A percentile compares a stretch with the other conserved stretches of the same genome.
These are phyloP conservation scores for Ruditapes philippinarum DNA, from an alignment of 1,140 invertebrate species.

Conservation along the genomic window DNA sequence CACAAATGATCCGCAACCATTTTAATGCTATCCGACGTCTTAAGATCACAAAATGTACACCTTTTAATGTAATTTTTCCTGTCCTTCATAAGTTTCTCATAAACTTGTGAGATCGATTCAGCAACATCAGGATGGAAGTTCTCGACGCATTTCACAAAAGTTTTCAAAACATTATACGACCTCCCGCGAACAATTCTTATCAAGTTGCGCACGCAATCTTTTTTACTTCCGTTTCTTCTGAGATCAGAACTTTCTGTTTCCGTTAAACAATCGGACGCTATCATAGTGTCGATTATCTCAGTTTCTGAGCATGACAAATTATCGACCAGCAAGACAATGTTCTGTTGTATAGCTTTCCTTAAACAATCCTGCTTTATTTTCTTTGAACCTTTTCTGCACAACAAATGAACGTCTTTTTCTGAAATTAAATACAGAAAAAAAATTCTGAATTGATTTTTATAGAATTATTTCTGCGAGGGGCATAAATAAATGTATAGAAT, in stretches of 20 bases:
- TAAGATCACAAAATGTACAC: slow-evolving; percentile 27
- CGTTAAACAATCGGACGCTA: slow-evolving; percentile 15
- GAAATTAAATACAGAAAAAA: too few relatives aligned
- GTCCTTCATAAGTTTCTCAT: not conserved
- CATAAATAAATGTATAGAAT: too few relatives aligned
- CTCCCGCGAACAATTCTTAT: slow-evolving; percentile 22
- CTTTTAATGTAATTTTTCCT: not conserved
- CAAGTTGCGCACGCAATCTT: slow-evolving; percentile 27
- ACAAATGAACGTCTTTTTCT: not conserved
- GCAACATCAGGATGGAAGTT: not conserved
- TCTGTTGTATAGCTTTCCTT: not conserved
- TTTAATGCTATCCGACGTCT: slow-evolving; percentile 2
- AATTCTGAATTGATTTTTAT: too few relatives aligned
- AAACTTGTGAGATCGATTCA: not conserved
- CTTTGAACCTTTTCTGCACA: not conserved
- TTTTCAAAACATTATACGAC: slow-evolving; percentile 15
- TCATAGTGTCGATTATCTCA: not conserved
- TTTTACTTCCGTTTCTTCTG: not conserved
- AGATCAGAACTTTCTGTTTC: slow-evolving; percentile 36
- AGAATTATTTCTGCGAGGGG: too few relatives aligned
- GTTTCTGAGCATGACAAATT: not conserved
- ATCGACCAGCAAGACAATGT: slow-evolving; percentile 6
- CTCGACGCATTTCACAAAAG: not conserved
- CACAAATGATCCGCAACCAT: not conserved
- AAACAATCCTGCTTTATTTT: not conserved